phyloP scores from a whole-genome alignment of 2,888 invertebrate species.

The Aphodius granarius region DNA sequence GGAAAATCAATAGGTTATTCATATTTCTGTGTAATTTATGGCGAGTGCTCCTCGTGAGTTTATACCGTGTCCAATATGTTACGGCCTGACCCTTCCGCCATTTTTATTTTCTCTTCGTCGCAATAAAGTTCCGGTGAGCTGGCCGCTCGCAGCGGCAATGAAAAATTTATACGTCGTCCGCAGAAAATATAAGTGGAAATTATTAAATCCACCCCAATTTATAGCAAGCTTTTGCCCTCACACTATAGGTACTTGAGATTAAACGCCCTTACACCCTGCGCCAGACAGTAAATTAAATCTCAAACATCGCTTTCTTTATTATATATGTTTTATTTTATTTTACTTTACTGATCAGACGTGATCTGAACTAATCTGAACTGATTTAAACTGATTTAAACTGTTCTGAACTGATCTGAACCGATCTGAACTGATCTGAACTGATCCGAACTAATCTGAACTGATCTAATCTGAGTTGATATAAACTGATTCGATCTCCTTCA shows the following conservation, averaged over 20 bases:
- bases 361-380: too few species aligned
- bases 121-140: neutral
- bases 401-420: too few species aligned
- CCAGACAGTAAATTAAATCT: neutral
- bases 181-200: neutral
- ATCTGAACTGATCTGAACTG: too few species aligned
- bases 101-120: neutral
- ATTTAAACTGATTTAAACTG: too few species aligned
- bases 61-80: neutral
- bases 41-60: neutral
- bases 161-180: neutral
- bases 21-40: neutral
- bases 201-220: slow-evolving; percentile 9
- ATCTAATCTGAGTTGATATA: too few species aligned
- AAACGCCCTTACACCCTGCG: neutral
- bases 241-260: neutral
- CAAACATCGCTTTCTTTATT: neutral
- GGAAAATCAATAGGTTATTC: neutral
- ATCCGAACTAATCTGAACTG: too few species aligned
- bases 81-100: neutral
- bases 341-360: too few species aligned
- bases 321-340: too few species aligned
- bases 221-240: slow-evolving; percentile 2
- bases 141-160: neutral
- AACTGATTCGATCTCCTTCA: too few species aligned